Percentiles rank a stretch among this genome's conserved stretches.
These are phyloP conservation scores for Ia io DNA, from an alignment of 2,113 vertebrate genomes.

Conservation along the genomic window DNA sequence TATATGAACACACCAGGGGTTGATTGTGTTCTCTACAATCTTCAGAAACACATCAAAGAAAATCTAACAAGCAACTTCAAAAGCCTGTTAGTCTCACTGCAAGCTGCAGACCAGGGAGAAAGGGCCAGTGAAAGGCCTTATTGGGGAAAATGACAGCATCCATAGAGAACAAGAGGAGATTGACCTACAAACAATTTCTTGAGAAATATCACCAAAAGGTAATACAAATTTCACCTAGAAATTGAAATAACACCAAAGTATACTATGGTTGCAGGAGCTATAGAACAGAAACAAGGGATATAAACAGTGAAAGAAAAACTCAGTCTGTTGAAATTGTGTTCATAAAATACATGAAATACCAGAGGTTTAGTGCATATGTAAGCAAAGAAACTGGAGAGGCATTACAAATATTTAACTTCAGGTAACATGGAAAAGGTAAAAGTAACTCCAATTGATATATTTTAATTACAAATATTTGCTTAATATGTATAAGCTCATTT, in stretches of 20 bases:
- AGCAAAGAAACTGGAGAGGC: neutral
- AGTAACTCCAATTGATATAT: neutral
- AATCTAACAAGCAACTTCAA: slow-evolving; percentile 74
- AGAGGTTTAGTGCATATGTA: neutral
- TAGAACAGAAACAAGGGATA: slow-evolving; percentile 1
- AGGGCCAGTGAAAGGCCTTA: slow-evolving; percentile 49
- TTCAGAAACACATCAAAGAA: slow-evolving; percentile 74
- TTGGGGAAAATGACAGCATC: slow-evolving; percentile 67
- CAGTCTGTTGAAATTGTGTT: neutral
- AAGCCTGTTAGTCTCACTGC: slow-evolving; percentile 62
- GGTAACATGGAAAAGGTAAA: neutral
- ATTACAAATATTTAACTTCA: neutral
- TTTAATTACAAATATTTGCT: neutral
- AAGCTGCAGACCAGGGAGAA: slow-evolving; percentile 46
- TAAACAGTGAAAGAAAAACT: neutral
- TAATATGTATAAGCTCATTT: neutral
- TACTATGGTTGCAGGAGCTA: neutral
- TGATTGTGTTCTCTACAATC: slow-evolving; percentile 69
- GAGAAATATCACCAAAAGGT: slow-evolving; percentile 49
- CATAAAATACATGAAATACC: neutral
- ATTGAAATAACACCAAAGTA: slow-evolving; percentile 42
- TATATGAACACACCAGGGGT: slow-evolving; percentile 67
- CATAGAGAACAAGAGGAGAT: slow-evolving; percentile 24
- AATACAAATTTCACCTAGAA: slow-evolving; percentile 66
- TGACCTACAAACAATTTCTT: slow-evolving; percentile 71